phyloP scores from a whole-genome alignment of 2,797 vertebrate species.

The Pipistrellus pygmaeus region DNA sequence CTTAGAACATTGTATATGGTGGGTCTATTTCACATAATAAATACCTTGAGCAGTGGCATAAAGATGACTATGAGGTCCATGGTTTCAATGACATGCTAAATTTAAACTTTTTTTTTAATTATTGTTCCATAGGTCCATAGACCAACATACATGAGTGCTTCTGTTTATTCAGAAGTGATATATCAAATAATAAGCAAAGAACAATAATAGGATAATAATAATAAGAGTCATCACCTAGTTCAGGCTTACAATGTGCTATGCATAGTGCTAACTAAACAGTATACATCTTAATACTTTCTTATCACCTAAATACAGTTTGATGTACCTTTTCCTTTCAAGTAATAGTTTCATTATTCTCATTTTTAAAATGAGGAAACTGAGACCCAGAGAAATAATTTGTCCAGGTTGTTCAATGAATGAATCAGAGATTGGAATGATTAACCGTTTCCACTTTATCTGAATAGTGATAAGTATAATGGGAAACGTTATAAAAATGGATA shows the following conservation, averaged over 20 bases:
- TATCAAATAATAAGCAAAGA: background rate
- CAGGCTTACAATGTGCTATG: background rate
- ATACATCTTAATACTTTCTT: background rate
- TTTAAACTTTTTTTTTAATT: background rate
- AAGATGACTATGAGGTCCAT: background rate
- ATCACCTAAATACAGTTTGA: constrained; percentile 74
- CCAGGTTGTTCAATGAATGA: background rate
- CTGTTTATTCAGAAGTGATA: background rate
- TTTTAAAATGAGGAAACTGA: constrained; percentile 23
- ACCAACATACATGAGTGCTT: background rate
- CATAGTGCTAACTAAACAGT: background rate
- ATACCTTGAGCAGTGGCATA: constrained; percentile 61
- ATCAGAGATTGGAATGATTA: background rate
- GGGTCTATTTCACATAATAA: constrained; percentile 65
- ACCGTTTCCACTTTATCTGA: background rate
- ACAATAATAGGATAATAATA: background rate
- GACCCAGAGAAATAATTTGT: background rate
- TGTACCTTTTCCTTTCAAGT: constrained; percentile 76
- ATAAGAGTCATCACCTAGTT: background rate
- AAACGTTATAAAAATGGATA: background rate
- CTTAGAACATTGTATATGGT: constrained; percentile 75
- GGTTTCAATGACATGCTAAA: constrained; percentile 8
- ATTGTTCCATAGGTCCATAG: constrained; percentile 34
- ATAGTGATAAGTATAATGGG: background rate
- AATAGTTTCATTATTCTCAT: constrained; percentile 13